Evolutionary conservation across 2,113 vertebrate species (phyloP).

Genomic region (Chinchilla lanigera): DNA sequence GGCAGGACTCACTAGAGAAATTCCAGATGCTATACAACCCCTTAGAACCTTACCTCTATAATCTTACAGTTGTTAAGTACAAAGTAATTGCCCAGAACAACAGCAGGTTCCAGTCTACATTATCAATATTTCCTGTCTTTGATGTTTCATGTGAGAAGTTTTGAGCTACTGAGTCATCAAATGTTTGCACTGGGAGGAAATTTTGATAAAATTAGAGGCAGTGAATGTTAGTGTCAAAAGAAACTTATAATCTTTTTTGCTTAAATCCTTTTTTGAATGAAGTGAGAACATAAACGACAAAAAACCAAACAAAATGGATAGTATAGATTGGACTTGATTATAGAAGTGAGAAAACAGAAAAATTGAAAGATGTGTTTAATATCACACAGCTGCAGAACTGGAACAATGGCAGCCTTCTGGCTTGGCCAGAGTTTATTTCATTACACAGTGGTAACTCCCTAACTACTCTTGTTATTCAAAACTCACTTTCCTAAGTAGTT

Average conservation of each 20-base stretch:
- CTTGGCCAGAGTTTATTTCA: neutral
- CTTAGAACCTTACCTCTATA: neutral
- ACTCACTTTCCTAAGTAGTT: neutral
- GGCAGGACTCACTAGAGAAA: neutral
- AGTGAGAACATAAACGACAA: neutral
- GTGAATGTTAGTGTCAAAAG: neutral
- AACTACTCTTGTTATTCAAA: neutral
- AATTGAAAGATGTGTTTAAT: neutral
- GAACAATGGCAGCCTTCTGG: no score
- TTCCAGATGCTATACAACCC: neutral
- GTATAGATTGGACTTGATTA: neutral
- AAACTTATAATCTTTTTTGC: neutral
- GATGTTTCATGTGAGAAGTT: neutral
- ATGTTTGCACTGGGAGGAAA: neutral
- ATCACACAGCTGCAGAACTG: neutral
- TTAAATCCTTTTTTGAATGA: constrained; percentile 31
- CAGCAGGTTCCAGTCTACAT: neutral
- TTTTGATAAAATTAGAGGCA: neutral
- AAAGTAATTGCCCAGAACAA: neutral
- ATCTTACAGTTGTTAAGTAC: neutral
- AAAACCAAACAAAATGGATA: neutral
- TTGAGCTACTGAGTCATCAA: neutral
- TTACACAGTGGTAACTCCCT: fast-evolving
- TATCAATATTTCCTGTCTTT: neutral
- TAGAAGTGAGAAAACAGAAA: neutral